Percentiles rank a stretch among this genome's conserved stretches.
These are phyloP conservation scores for Ctenopoma multispine DNA, from an alignment of 2,797 vertebrate species.

Conservation along the genomic window DNA sequence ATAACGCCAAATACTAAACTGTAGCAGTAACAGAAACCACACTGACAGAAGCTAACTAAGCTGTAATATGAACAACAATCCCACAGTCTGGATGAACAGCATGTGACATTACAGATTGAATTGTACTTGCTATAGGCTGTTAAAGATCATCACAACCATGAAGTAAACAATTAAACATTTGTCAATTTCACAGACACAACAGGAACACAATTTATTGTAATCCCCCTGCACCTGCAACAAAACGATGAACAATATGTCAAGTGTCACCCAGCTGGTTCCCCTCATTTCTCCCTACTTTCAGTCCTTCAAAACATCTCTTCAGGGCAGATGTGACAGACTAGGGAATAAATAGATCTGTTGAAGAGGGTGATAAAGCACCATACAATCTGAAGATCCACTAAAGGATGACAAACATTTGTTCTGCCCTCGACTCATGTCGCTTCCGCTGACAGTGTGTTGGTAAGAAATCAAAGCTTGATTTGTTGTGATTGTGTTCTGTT, in stretches of 20 bases:
- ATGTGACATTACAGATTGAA: conserved; percentile 35
- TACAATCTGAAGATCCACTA: conserved; percentile 56
- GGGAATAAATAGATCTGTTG: conserved; percentile 64
- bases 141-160: conserved; percentile 54
- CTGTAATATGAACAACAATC: conserved; percentile 15
- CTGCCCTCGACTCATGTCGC: conserved; percentile 32
- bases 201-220: conserved; percentile 57
- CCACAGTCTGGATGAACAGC: conserved; percentile 20
- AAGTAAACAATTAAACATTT: conserved; percentile 55
- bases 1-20: conserved; percentile 34
- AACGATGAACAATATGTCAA: conserved; percentile 67
- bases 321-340: conserved; percentile 32
- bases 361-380: conserved; percentile 65
- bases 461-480: conserved; percentile 45
- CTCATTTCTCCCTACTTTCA: conserved; percentile 56
- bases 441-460: conserved; percentile 9
- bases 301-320: conserved; percentile 64
- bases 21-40: conserved; percentile 12
- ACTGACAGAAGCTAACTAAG: conserved; percentile 32
- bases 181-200: conserved; percentile 49
- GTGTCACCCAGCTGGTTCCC: conserved; percentile 64
- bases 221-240: conserved; percentile 55
- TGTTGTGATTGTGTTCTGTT: conserved; percentile 57
- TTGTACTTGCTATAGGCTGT: conserved; percentile 50
- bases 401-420: conserved; percentile 59